Base-by-base conservation (phyloP, 2,888 invertebrate genomes). In the Cinara cedri region DNA sequence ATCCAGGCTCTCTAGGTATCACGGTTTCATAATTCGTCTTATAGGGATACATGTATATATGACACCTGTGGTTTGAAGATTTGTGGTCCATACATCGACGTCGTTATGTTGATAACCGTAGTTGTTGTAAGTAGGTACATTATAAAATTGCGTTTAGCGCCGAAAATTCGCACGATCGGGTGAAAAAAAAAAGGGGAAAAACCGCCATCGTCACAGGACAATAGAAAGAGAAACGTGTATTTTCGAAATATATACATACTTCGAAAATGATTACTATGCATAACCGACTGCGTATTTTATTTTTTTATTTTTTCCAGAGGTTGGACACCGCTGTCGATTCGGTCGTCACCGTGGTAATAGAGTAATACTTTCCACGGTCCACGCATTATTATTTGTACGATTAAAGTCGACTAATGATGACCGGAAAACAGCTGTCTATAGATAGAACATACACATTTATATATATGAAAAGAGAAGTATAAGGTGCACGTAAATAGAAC, bases 131-230 rank as follows among this genome's bases (percentile, higher is more conserved):
- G 34, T 62, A 19, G n/a, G n/a, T 42, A 62, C n/a, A 10, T 13
- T 55, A 55, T 10, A 70, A 70, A 34, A 70, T 55, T 54, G 54
- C 21, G 42, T 60, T 57, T 13, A 46, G 6, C 9, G n/a, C 19
- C 10, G 13, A 60, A 72, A 72, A 72, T 72, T 72, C 72, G 49
- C 72, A 72, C 72, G 72, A 49, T 9, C 49, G n/a, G 11, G 24
- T 21, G 26, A n/a, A 24, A 44, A 72, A 49, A 8, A 34, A 49
- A 72, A n/a, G n/a, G n/a, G n/a, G n/a, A n/a, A 46, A 34, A 26
- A 19, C 13, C 3, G 44, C 57, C 55, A 24, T 24, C 24, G 24
- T 46, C 57, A 13, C n/a, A 9, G 44, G 55, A 72, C 72, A 60
- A 46, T 46, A 24, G n/a, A 44, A 71, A 44, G 55, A 70, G 42